These are phyloP conservation scores for Ichneumoninae sp. DNA, from an alignment of 2,888 invertebrate species.

Conservation along the genomic window DNA sequence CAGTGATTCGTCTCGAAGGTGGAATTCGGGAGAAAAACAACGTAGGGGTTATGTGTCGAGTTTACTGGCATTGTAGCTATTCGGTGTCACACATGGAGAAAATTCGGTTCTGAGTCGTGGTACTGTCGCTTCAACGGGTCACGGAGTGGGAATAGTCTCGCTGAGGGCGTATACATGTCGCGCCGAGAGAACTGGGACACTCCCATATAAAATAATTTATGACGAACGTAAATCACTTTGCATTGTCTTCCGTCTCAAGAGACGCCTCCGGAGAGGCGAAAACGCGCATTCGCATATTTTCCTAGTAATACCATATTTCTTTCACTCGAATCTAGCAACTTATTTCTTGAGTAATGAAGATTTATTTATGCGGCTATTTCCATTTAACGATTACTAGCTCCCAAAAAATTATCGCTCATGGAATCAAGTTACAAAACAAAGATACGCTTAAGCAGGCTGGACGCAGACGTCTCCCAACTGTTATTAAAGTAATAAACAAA, in stretches of 20 bases:
- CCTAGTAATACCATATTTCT: background rate
- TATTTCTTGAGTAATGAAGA: background rate
- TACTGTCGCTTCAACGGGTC: constrained; percentile 6
- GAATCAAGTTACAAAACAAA: background rate
- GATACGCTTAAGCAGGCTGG: background rate
- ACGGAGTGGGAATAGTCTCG: background rate
- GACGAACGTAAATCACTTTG: constrained; percentile 42
- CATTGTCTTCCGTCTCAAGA: constrained; percentile 36
- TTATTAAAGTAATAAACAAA: too few species aligned
- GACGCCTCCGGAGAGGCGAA: constrained; percentile 18
- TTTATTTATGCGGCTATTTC: background rate
- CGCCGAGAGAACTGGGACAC: constrained; percentile 11
- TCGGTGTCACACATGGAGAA: constrained; percentile 31
- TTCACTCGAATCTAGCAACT: constrained; percentile 4
- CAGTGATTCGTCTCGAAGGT: background rate
- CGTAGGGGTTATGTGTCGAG: constrained; percentile 34
- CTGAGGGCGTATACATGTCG: constrained; percentile 2
- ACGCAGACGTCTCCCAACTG: too few species aligned
- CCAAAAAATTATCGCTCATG: background rate
- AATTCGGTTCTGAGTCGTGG: constrained; percentile 4
- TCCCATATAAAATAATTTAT: constrained; percentile 43
- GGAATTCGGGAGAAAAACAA: constrained; percentile 2
- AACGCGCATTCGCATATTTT: constrained; percentile 24
- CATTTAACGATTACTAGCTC: background rate
- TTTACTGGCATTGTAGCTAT: constrained; percentile 26